Evolutionary conservation across 2,888 invertebrate genomes (phyloP).

Genomic region (Agrochola litura): DNA sequence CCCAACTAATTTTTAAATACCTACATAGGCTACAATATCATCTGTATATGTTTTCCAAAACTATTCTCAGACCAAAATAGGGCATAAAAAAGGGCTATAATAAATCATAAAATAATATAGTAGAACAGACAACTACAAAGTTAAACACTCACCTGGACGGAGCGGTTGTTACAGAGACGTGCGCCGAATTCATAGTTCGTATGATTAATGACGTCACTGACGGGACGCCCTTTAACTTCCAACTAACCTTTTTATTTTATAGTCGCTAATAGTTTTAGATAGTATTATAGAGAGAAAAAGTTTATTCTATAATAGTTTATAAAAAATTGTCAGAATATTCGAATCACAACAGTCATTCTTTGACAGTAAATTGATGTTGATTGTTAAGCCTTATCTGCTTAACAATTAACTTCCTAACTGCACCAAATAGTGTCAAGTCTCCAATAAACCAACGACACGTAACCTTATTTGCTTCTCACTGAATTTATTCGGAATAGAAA

Average conservation of each 20-base stretch:
- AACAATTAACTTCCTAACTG: background rate
- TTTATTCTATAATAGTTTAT: too few species aligned
- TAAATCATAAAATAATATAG: slow-evolving; percentile 67
- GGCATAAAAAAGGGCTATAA: slow-evolving; percentile 12
- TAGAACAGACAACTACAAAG: slow-evolving; percentile 61
- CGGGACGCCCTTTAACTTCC: slow-evolving; percentile 45
- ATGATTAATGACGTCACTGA: slow-evolving; percentile 63
- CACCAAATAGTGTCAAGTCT: too few species aligned
- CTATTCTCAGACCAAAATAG: background rate
- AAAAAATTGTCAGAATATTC: too few species aligned
- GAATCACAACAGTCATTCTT: background rate
- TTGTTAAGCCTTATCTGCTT: too few species aligned
- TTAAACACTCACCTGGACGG: slow-evolving; percentile 67
- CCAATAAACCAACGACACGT: too few species aligned
- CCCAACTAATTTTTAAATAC: background rate
- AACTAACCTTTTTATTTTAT: slow-evolving; percentile 50
- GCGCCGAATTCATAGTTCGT: slow-evolving; percentile 57
- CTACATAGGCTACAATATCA: background rate
- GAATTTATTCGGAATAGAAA: background rate
- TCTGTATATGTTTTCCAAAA: background rate
- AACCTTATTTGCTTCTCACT: background rate
- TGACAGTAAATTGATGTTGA: background rate
- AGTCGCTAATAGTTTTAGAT: slow-evolving; percentile 55
- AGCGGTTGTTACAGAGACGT: slow-evolving; percentile 59
- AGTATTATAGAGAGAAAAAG: background rate